A percentile compares a stretch with the other conserved stretches of the same genome.
Evolutionary conservation across 2,113 vertebrate genomes (phyloP).

Genomic region (Menura novaehollandiae): DNA sequence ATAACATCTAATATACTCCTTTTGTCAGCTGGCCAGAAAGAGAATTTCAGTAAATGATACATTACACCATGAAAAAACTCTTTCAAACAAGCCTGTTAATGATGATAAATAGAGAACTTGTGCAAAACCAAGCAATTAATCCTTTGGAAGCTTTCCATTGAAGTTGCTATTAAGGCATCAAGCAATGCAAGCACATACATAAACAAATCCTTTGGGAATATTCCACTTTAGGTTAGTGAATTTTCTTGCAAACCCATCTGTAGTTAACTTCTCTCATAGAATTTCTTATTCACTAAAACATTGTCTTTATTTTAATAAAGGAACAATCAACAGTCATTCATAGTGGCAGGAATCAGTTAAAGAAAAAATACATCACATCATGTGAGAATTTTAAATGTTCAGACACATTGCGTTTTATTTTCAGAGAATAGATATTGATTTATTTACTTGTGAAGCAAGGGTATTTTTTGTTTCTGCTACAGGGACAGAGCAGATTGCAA

Average conservation of each 20-base stretch:
- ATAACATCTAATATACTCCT: conserved; percentile 53
- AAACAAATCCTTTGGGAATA: conserved; percentile 50
- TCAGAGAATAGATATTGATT: background rate
- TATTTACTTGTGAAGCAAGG: background rate
- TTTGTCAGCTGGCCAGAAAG: conserved; percentile 58
- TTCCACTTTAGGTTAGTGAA: background rate
- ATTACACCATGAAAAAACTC: conserved; percentile 35
- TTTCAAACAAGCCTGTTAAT: conserved; percentile 56
- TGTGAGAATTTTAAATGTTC: background rate
- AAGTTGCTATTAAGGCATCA: conserved; percentile 49
- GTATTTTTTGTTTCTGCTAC: background rate
- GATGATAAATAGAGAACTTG: conserved; percentile 65
- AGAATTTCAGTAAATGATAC: conserved; percentile 65
- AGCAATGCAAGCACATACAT: conserved; percentile 42
- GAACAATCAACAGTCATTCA: background rate
- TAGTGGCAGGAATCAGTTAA: background rate
- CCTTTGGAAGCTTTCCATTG: conserved; percentile 37
- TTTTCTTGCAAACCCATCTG: background rate
- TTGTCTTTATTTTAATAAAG: conserved; percentile 3
- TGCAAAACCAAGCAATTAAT: conserved; percentile 66
- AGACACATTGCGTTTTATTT: background rate
- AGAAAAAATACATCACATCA: background rate
- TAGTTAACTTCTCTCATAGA: background rate
- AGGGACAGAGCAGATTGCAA: background rate
- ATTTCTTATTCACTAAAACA: background rate